Evolutionary conservation across 2,797 vertebrate species (phyloP), one percentile per base, ranked within the genome.

Genomic region (Aeoliscus strigatus): DNA sequence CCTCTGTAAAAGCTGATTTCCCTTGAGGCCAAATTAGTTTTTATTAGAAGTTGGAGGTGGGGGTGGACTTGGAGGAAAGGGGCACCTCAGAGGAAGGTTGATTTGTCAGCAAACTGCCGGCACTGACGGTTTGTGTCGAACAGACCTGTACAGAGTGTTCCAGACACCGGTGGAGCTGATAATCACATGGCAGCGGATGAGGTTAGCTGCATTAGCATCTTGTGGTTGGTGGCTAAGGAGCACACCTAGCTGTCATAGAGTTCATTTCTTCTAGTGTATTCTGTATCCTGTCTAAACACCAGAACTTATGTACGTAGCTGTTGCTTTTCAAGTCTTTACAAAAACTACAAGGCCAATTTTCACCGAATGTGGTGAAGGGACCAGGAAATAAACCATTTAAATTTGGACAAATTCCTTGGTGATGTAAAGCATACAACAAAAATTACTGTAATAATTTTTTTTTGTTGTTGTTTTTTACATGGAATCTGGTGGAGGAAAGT

Each of bases 21-120:
- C 80, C 78, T 61, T 3, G 18, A 3, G 18, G 18, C 18, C 18
- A 21, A 3, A 21, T 21, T 21, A 21, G 18, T 21, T 21, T 21
- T 21, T 70, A 12, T 72, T 54, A 52, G 47, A 40, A 46, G 58
- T 25, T 45, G 37, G 17, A 51, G 59, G 35, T 51, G 40, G 47
- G 68, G 51, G 46, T 51, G 51, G n/a, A n/a, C 18, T 5, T 10
- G 49, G 44, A 52, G 56, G 48, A 54, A 31, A 48, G 52, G 62
- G 60, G 66, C 29, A 46, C 54, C 25, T 13, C 31, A 10, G 53
- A 60, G 56, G 44, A 44, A 55, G 67, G 52, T 60, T 74, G 73
- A 75, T 75, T 80, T 66, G 76, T 81, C 80, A 82, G 80, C 75
- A 77, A 60, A 75, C 44, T 58, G 46, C 10, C 17, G 49, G 39